Evolutionary conservation across 2,888 invertebrate genomes (phyloP).

Genomic region (Hetaerina titia): DNA sequence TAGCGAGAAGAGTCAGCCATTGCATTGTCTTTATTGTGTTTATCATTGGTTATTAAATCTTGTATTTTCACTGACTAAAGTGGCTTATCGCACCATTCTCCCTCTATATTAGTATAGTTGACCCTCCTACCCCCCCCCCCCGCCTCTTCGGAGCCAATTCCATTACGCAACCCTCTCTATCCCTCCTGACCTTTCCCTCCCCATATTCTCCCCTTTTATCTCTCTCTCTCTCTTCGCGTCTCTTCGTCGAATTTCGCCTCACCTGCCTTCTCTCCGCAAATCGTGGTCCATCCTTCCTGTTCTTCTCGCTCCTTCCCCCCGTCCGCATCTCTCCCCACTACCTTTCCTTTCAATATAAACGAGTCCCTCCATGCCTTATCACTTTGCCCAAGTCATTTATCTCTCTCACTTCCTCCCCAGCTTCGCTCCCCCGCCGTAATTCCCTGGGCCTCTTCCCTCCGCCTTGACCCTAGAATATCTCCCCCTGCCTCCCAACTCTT

Average conservation of each 20-base stretch:
- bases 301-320: neutral
- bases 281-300: neutral
- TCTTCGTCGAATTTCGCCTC: neutral
- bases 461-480: neutral
- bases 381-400: neutral
- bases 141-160: neutral
- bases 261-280: neutral
- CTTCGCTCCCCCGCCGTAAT: too few relatives aligned
- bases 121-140: neutral
- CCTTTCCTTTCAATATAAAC: neutral
- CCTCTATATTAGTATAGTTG: neutral
- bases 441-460: too few relatives aligned
- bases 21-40: neutral
- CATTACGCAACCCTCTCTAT: neutral
- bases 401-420: neutral
- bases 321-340: neutral
- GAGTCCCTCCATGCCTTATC: neutral
- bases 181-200: neutral
- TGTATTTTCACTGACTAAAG: neutral
- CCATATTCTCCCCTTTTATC: neutral
- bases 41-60: neutral
- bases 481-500: neutral
- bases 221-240: neutral
- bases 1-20: neutral
- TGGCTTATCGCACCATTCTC: neutral